Percentiles rank a stretch among this genome's conserved stretches.
Conservation (phyloP, 2,888 invertebrate genomes). For the Cybosia mesomella region DNA sequence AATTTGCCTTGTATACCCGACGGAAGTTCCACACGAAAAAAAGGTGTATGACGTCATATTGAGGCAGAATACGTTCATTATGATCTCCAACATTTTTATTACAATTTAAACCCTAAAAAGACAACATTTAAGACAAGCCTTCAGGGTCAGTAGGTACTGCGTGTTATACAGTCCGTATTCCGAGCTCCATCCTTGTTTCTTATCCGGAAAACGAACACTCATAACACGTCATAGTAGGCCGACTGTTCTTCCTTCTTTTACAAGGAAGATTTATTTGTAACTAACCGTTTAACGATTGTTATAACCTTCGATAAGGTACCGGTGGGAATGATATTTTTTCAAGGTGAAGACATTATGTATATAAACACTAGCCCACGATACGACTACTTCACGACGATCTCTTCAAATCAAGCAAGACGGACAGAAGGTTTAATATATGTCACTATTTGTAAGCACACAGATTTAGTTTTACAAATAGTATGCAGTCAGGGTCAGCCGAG, state of each 20-base stretch:
- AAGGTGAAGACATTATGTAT: not conserved
- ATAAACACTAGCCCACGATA: not conserved
- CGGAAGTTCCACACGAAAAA: too few species aligned
- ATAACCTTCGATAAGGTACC: constrained; percentile 1
- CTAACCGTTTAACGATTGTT: not conserved
- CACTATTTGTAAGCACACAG: too few species aligned
- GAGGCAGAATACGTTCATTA: not conserved
- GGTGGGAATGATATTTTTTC: not conserved
- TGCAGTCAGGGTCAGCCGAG: too few species aligned
- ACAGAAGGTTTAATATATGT: not conserved
- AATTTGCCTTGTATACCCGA: too few species aligned
- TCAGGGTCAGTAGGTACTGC: constrained; percentile 33
- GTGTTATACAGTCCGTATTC: too few species aligned
- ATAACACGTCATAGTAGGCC: too few species aligned
- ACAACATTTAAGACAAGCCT: constrained; percentile 27
- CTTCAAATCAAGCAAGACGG: not conserved
- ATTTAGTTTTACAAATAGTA: too few species aligned
- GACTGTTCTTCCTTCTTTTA: constrained; percentile 18
- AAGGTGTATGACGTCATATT: not conserved
- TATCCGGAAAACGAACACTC: too few species aligned
- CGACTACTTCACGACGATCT: not conserved
- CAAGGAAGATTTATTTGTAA: constrained; percentile 5
- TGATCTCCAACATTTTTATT: not conserved
- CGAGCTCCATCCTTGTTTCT: too few species aligned
- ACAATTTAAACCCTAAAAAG: constrained; percentile 20